Evolutionary conservation across 2,888 invertebrate genomes (phyloP).

Genomic region (Desoria tigrina): DNA sequence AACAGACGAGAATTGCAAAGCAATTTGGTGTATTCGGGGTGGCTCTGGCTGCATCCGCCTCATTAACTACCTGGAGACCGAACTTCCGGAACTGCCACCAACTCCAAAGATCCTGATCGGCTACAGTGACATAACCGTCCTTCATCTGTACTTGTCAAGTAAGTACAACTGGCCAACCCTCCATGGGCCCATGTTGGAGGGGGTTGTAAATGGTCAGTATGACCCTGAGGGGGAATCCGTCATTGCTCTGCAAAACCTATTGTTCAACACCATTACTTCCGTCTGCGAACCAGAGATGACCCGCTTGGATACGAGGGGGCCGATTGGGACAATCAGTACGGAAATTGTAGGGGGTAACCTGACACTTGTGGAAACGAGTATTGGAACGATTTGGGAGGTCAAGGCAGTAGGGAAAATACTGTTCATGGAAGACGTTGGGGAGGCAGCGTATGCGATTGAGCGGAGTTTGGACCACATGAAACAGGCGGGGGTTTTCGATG

Average conservation of each 20-base stretch:
- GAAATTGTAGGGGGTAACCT: conserved; percentile 39
- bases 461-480: conserved; percentile 36
- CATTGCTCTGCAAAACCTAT: conserved; percentile 14
- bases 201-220: conserved; percentile 36
- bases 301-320: conserved; percentile 26
- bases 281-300: conserved; percentile 31
- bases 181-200: conserved; percentile 43
- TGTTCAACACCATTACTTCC: conserved; percentile 20
- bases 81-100: conserved; percentile 16
- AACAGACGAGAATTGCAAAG: conserved; percentile 31
- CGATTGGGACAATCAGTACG: conserved; percentile 17
- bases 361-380: conserved; percentile 30
- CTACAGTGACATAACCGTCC: conserved; percentile 43
- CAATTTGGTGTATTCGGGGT: conserved; percentile 47
- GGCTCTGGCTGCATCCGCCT: conserved; percentile 39
- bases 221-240: conserved; percentile 31
- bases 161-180: conserved; percentile 38
- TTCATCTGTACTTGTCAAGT: conserved; percentile 33
- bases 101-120: conserved; percentile 39
- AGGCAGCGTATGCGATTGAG: conserved; percentile 39
- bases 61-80: conserved; percentile 31
- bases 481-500: conserved; percentile 34
- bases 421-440: conserved; percentile 40
- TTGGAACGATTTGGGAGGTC: conserved; percentile 40
- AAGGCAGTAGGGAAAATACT: conserved; percentile 24